Conservation (phyloP, 2,797 vertebrate species). For the Urophycis tenuis region DNA sequence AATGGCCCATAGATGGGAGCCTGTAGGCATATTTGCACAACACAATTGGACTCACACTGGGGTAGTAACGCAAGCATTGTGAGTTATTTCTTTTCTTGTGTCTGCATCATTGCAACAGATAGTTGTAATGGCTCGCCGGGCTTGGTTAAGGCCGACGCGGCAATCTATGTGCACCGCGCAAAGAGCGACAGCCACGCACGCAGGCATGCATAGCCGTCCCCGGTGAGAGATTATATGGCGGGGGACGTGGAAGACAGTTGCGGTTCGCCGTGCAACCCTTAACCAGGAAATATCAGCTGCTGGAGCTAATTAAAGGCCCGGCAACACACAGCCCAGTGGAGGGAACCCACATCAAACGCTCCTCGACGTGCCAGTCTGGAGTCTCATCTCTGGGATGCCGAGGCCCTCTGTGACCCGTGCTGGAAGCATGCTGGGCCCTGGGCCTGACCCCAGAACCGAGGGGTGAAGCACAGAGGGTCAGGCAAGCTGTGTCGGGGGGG, state of each 20-base stretch:
- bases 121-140: not conserved
- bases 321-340: conserved; percentile 60
- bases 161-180: not conserved
- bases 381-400: conserved; percentile 62
- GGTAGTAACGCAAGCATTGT: conserved; percentile 57
- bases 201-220: conserved; percentile 56
- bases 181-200: conserved; percentile 37
- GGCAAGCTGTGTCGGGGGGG: conserved; percentile 52
- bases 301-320: conserved; percentile 83
- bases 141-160: conserved; percentile 25
- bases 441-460: conserved; percentile 62
- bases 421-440: conserved; percentile 63
- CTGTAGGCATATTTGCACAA: conserved; percentile 70
- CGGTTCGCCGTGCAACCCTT: conserved; percentile 26
- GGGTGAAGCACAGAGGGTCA: conserved; percentile 50
- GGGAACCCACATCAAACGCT: conserved; percentile 72
- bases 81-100: conserved; percentile 26
- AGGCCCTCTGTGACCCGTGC: conserved; percentile 64
- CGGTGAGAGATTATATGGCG: conserved; percentile 70
- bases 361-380: conserved; percentile 67
- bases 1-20: conserved; percentile 58
- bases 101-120: not conserved
- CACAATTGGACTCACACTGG: conserved; percentile 70
- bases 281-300: conserved; percentile 78
- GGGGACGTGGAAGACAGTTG: conserved; percentile 59